phyloP scores from a whole-genome alignment of 2,797 vertebrate genomes.

The Acrossocheilus fasciatus region DNA sequence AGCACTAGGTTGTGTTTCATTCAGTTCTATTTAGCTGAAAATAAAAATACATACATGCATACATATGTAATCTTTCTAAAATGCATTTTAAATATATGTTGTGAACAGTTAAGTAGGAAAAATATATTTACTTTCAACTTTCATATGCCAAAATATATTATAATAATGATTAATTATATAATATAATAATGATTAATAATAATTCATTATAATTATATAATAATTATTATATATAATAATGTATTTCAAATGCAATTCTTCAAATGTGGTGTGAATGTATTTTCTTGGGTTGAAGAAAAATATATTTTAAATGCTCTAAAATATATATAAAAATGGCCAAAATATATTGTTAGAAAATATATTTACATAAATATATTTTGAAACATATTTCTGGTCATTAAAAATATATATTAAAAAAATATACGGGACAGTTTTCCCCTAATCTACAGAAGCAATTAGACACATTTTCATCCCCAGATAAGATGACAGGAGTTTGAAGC shows the following conservation, averaged over 20 bases:
- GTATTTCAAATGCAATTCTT: no score
- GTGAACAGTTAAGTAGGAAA: neutral
- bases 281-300: neutral
- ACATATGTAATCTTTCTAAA: no score
- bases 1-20: neutral
- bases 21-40: neutral
- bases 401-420: neutral
- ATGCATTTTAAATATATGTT: no score
- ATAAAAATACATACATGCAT: no score
- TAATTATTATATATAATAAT: no score
- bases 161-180: no score
- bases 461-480: slow-evolving; percentile 39
- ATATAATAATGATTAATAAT: no score
- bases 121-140: neutral
- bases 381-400: neutral
- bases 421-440: neutral
- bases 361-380: neutral
- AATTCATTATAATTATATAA: no score
- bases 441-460: slow-evolving; percentile 8
- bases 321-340: no score
- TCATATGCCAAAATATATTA: neutral
- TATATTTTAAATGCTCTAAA: no score
- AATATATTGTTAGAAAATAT: no score
- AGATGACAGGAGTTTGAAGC: slow-evolving; percentile 45
- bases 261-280: no score